Conservation (phyloP, 2,888 invertebrate species). For the Ochropacha duplaris region DNA sequence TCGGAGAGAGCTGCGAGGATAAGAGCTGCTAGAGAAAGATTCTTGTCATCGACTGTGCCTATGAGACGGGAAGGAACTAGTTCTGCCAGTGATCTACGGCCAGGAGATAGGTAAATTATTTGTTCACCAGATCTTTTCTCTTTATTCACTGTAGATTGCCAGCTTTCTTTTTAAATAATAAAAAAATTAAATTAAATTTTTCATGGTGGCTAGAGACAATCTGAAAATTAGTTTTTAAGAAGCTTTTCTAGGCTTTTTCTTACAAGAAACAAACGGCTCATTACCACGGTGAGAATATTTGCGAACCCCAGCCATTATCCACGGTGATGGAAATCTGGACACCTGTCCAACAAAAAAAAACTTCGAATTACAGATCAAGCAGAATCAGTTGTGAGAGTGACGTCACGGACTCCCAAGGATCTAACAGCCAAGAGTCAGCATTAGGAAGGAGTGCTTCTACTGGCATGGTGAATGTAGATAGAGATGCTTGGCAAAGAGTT, state of each 20-base stretch:
- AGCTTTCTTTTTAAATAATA: background rate
- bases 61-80: slow-evolving; percentile 74
- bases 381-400: slow-evolving; percentile 86
- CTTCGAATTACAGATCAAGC: slow-evolving; percentile 64
- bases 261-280: too few relatives aligned
- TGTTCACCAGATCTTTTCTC: too few relatives aligned
- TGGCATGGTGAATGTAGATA: slow-evolving; percentile 89
- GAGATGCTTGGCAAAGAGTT: slow-evolving; percentile 83
- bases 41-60: slow-evolving; percentile 80
- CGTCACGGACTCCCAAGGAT: slow-evolving; percentile 61
- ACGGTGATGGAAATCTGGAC: too few relatives aligned
- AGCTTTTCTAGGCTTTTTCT: too few relatives aligned
- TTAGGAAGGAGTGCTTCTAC: slow-evolving; percentile 89
- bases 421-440: slow-evolving; percentile 59
- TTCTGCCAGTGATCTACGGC: slow-evolving; percentile 70
- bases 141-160: too few relatives aligned
- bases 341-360: too few relatives aligned
- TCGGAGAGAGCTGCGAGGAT: slow-evolving; percentile 83
- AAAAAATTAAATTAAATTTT: too few relatives aligned
- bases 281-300: too few relatives aligned
- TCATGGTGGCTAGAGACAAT: too few relatives aligned
- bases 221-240: too few relatives aligned
- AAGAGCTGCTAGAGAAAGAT: slow-evolving; percentile 88
- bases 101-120: slow-evolving; percentile 63
- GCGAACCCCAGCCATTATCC: too few relatives aligned